Evolutionary conservation across 2,113 vertebrate genomes (phyloP).

Genomic region (Podarcis raffonei): DNA sequence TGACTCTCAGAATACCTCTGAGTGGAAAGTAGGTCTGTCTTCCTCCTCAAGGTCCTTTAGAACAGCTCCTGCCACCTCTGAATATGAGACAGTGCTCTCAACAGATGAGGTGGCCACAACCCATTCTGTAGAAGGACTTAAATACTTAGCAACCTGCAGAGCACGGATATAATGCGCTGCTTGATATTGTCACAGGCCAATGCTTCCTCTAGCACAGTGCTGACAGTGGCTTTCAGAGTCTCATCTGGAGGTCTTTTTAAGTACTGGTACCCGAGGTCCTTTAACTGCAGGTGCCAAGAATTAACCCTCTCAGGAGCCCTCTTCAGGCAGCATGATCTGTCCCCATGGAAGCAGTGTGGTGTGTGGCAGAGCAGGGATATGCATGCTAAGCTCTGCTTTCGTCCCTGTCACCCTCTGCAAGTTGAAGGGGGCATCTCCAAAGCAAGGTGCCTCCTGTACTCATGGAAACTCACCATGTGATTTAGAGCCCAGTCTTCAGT

Average conservation of each 20-base stretch:
- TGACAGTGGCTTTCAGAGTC: neutral
- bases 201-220: neutral
- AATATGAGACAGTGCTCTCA: neutral
- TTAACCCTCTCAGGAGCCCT: neutral
- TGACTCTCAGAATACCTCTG: neutral
- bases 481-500: no score
- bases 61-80: neutral
- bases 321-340: neutral
- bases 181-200: neutral
- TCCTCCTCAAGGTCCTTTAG: neutral
- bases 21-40: neutral
- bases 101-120: neutral
- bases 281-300: neutral
- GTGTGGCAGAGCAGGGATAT: neutral
- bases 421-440: neutral
- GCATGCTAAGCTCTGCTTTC: neutral
- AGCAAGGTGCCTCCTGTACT: no score
- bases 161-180: slow-evolving; percentile 9
- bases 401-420: neutral
- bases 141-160: neutral
- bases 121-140: neutral
- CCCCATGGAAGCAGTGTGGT: neutral
- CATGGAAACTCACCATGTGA: no score
- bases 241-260: neutral
- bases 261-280: neutral